Base-by-base conservation (phyloP, 2,797 vertebrate genomes). In the Spea hammondii region DNA sequence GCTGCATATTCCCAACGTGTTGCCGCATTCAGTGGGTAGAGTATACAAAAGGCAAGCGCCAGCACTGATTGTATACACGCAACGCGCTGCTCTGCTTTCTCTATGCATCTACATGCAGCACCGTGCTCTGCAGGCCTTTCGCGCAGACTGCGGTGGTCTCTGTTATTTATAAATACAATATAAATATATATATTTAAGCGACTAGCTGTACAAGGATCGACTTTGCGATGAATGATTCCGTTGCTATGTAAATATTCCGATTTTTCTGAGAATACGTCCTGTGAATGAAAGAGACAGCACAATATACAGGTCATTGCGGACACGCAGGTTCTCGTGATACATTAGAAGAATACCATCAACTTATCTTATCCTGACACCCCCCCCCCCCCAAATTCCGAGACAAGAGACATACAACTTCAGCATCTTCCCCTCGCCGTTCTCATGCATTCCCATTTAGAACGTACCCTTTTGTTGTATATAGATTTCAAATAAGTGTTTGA, bases 121-220 rank as follows among this genome's bases (percentile, higher is more conserved):
- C 74, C 32, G 6, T 59, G 79, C 64, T 77, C 74, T 50, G 55
- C 70, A 77, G 79, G 74, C 74, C 79, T 65, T 32, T 77, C 48
- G 47, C 68, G 51, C 74, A 64, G 79, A 45, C 44, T 4, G 79
- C 73, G 74, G 74, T 81, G 79, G 79, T 81, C 79, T 80, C 79
- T 71, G 74, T 81, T 81, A 81, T 81, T 81, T 81, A 81, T 81
- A 81, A 77, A 81, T 77, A 77, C 79, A 49, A 73, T 81, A 81
- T 81, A 81, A 81, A 81, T 81, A 81, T 81, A 81, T 81, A 81
- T 81, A 81, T 81, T 81, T 81, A 81, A 81, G 68, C 74, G 59
- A 77, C 67, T 81, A 77, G 69, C 69, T 68, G 79, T 81, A 77
- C 74, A 65, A 81, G 74, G 79, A 76, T 81, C 64, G 54, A 32